phyloP scores from a whole-genome alignment of 2,113 vertebrate genomes.

The Festucalex cinctus region DNA sequence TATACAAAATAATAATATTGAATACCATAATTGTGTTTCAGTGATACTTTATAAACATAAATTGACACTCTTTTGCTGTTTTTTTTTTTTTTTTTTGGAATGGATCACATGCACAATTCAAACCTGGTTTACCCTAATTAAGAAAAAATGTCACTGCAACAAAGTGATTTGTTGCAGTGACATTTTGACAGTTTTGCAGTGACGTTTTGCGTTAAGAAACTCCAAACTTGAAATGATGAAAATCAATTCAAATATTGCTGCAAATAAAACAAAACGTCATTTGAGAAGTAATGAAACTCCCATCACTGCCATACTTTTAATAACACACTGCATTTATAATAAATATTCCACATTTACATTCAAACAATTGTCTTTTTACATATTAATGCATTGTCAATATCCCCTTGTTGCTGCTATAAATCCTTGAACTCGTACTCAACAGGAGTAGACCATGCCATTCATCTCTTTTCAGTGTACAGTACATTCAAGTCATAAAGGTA shows the following conservation, averaged over 20 bases:
- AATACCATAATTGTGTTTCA: background rate
- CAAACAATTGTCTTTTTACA: constrained; percentile 44
- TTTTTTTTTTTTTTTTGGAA: constrained; percentile 68
- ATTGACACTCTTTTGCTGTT: constrained; percentile 24
- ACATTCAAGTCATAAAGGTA: constrained; percentile 5
- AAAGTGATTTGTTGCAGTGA: background rate
- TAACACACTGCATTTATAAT: constrained; percentile 56
- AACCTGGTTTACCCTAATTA: constrained; percentile 51
- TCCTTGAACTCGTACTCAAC: constrained; percentile 13
- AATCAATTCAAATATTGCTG: constrained; percentile 27
- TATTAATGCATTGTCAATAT: constrained; percentile 38
- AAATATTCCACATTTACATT: constrained; percentile 54
- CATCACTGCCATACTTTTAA: constrained; percentile 7
- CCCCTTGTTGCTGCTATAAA: constrained; percentile 11
- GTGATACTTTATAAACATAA: background rate
- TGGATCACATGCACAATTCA: constrained; percentile 70
- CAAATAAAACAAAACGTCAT: constrained; percentile 28
- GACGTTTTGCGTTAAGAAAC: too few species aligned
- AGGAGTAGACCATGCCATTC: constrained; percentile 6
- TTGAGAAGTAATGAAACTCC: constrained; percentile 25
- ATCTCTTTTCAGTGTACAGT: constrained; percentile 10
- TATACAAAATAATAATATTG: too few species aligned
- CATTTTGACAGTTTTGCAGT: too few species aligned
- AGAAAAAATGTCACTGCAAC: constrained; percentile 10
- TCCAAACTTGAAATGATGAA: constrained; percentile 17